These are phyloP conservation scores for Epinotia nisella DNA, from an alignment of 2,888 invertebrate species.

Conservation along the genomic window DNA sequence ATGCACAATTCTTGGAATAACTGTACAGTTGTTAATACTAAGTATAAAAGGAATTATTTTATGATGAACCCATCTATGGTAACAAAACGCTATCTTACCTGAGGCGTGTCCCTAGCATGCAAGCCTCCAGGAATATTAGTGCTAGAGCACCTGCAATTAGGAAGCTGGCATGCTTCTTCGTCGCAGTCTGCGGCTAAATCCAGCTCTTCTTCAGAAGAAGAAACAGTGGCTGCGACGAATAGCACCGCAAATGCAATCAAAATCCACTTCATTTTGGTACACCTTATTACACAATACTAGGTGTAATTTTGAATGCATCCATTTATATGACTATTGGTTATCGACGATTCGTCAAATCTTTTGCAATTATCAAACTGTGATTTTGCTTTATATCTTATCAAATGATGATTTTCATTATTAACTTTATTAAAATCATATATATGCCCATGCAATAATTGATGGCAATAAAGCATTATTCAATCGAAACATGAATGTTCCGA, in stretches of 20 bases:
- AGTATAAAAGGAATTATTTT: no score
- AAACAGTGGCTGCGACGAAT: slow-evolving; percentile 17
- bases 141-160: slow-evolving; percentile 74
- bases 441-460: background rate
- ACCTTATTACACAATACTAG: slow-evolving; percentile 5
- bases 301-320: background rate
- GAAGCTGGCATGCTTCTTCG: slow-evolving; percentile 62
- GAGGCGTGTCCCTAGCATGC: slow-evolving; percentile 66
- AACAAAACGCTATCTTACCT: slow-evolving; percentile 57
- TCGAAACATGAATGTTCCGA: background rate
- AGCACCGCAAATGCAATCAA: slow-evolving; percentile 22
- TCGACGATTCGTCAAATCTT: slow-evolving; percentile 4
- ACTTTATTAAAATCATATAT: background rate
- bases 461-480: background rate
- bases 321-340: slow-evolving; percentile 16
- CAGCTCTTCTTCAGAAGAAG: slow-evolving; percentile 31
- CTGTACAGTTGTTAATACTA: no score
- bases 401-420: background rate
- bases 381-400: slow-evolving; percentile 17
- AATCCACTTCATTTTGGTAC: slow-evolving; percentile 38
- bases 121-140: slow-evolving; percentile 69
- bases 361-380: slow-evolving; percentile 28
- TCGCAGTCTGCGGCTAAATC: slow-evolving; percentile 52
- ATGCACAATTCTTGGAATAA: no score
- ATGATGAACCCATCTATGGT: background rate